phyloP scores from a whole-genome alignment of 2,888 invertebrate genomes.

The Villa cingulata region DNA sequence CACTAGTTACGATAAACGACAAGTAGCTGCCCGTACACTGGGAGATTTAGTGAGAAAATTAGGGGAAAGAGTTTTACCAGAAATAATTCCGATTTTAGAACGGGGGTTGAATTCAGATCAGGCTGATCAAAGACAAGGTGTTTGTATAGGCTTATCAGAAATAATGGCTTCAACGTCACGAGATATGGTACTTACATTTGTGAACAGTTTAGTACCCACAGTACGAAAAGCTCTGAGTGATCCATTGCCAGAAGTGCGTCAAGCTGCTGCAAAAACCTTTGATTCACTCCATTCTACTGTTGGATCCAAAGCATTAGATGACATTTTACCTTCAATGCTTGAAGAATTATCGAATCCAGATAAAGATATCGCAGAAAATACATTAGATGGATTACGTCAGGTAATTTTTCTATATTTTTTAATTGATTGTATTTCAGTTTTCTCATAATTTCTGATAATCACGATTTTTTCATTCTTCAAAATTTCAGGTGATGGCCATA shows the following conservation, averaged over 20 bases:
- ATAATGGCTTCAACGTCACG: slow-evolving; percentile 93
- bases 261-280: slow-evolving; percentile 93
- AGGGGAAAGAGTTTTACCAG: slow-evolving; percentile 92
- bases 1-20: slow-evolving; percentile 89
- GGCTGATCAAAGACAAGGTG: slow-evolving; percentile 93
- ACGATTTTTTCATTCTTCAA: too few relatives aligned
- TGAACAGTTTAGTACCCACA: slow-evolving; percentile 79
- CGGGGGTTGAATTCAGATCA: slow-evolving; percentile 81
- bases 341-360: slow-evolving; percentile 60
- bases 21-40: slow-evolving; percentile 89
- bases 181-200: slow-evolving; percentile 85
- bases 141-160: slow-evolving; percentile 95
- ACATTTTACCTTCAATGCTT: slow-evolving; percentile 87
- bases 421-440: too few relatives aligned
- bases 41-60: slow-evolving; percentile 95
- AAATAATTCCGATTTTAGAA: slow-evolving; percentile 96
- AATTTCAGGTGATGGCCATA: slow-evolving; percentile 58
- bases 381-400: slow-evolving; percentile 89
- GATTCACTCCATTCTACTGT: slow-evolving; percentile 91
- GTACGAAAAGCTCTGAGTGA: slow-evolving; percentile 92
- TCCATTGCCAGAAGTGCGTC: slow-evolving; percentile 79
- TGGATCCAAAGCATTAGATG: slow-evolving; percentile 86
- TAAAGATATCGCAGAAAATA: slow-evolving; percentile 67
- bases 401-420: slow-evolving; percentile 41
- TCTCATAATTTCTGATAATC: too few relatives aligned